Evolutionary conservation across 2,113 vertebrate genomes (phyloP).

Genomic region (Pelecanoides urinatrix): DNA sequence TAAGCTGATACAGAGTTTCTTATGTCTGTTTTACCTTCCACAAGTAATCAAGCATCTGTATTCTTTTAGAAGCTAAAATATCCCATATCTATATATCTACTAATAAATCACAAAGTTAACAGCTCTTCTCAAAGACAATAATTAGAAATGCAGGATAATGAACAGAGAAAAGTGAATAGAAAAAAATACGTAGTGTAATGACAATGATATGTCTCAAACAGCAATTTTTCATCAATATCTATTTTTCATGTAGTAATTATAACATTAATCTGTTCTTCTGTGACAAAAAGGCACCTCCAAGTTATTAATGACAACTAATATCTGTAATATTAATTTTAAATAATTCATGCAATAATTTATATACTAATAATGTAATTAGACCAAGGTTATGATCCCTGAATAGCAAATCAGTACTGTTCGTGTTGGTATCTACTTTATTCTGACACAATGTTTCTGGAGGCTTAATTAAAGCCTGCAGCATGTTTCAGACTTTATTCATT

Average conservation of each 20-base stretch:
- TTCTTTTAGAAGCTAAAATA: neutral
- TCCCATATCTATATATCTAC: neutral
- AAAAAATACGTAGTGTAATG: neutral
- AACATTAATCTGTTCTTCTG: constrained; percentile 25
- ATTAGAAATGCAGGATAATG: neutral
- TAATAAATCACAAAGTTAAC: neutral
- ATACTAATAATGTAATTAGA: constrained; percentile 61
- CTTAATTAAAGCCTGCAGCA: constrained; percentile 40
- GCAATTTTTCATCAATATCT: constrained; percentile 45
- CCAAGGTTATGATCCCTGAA: constrained; percentile 54
- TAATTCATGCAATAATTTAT: constrained; percentile 50
- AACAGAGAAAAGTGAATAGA: neutral
- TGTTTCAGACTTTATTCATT: neutral
- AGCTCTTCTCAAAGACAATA: neutral
- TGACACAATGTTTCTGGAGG: constrained; percentile 30
- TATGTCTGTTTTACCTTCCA: neutral
- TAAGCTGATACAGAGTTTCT: neutral
- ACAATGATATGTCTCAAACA: neutral
- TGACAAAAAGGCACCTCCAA: constrained; percentile 25
- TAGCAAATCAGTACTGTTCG: neutral
- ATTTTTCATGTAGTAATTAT: constrained; percentile 54
- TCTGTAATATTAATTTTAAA: constrained; percentile 49
- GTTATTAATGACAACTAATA: constrained; percentile 45
- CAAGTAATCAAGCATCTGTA: neutral
- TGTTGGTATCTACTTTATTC: neutral